phyloP scores from a whole-genome alignment of 2,113 vertebrate genomes.

The Irena cyanogastra region DNA sequence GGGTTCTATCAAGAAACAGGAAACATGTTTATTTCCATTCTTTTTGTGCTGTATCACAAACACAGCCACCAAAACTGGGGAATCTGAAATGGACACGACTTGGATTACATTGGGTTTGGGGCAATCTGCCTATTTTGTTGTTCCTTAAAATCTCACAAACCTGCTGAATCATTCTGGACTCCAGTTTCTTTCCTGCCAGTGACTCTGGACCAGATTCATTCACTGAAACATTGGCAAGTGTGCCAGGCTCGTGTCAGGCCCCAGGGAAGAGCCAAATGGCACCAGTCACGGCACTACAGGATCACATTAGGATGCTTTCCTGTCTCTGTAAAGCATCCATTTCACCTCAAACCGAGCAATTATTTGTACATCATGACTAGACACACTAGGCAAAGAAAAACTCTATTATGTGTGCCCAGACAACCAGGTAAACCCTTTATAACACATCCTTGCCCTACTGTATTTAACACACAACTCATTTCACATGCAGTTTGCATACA shows the following conservation, averaged over 20 bases:
- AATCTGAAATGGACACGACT: not conserved
- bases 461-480: not conserved
- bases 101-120: not conserved
- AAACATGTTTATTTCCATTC: not conserved
- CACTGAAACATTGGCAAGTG: accelerated
- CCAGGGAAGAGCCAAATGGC: not conserved
- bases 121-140: not conserved
- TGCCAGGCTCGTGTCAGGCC: not conserved
- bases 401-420: not conserved
- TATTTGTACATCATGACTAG: not conserved
- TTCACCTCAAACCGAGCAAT: not conserved
- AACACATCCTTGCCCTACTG: not conserved
- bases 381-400: not conserved
- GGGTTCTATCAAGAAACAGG: not conserved
- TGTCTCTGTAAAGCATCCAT: not conserved
- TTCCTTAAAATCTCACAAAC: not conserved
- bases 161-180: not conserved
- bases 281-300: accelerated
- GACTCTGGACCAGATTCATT: not conserved
- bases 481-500: not conserved
- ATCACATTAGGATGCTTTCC: not conserved
- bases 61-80: not conserved
- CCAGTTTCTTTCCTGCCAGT: not conserved
- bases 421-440: not conserved
- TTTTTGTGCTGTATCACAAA: not conserved